These are phyloP conservation scores for Brachycybe producta DNA, from an alignment of 2,888 invertebrate genomes.

Conservation along the genomic window DNA sequence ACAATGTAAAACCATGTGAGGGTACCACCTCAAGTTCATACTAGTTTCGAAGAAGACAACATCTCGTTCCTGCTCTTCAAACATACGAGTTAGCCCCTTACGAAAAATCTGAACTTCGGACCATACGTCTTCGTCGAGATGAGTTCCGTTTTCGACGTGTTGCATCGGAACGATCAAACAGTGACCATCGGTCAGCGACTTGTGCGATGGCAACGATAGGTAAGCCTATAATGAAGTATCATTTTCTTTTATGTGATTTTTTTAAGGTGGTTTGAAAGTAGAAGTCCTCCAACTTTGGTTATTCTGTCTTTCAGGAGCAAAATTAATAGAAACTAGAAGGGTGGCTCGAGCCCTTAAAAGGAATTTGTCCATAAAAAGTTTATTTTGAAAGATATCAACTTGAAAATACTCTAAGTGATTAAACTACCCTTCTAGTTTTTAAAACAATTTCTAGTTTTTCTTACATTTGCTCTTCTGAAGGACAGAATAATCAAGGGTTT, in stretches of 20 bases:
- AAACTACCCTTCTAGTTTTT: too few relatives aligned
- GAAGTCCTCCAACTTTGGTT: too few relatives aligned
- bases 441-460: too few relatives aligned
- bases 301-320: too few relatives aligned
- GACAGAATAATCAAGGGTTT: too few relatives aligned
- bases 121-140: constrained; percentile 90
- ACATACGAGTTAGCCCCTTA: constrained; percentile 64
- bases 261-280: constrained; percentile 11
- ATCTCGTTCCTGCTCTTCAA: constrained; percentile 54
- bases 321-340: too few relatives aligned
- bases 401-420: too few relatives aligned
- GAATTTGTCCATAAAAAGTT: too few relatives aligned
- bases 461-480: too few relatives aligned
- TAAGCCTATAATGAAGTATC: constrained; percentile 43
- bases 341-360: too few relatives aligned
- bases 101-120: constrained; percentile 69
- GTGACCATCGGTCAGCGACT: constrained; percentile 67
- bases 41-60: constrained; percentile 85
- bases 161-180: constrained; percentile 69
- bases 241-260: constrained; percentile 11
- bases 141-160: constrained; percentile 64
- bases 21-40: constrained; percentile 52
- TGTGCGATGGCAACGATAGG: constrained; percentile 62
- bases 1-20: constrained; percentile 81
- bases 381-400: too few relatives aligned